Evolutionary conservation across 2,888 invertebrate species (phyloP).

Genomic region (Drosophila peninsularis): DNA sequence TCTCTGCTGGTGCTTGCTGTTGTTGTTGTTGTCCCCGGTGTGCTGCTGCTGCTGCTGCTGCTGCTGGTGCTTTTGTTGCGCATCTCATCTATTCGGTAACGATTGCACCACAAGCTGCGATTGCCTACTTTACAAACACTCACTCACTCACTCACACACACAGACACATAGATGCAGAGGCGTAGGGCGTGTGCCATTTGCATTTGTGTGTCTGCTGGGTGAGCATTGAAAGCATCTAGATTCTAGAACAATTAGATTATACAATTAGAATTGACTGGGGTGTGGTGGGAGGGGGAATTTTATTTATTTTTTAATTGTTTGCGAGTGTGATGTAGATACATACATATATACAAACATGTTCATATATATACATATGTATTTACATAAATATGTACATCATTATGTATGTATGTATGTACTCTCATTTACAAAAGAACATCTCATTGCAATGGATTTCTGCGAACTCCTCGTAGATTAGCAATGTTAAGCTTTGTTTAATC

Average conservation of each 20-base stretch:
- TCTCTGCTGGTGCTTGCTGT: background rate
- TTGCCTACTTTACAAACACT: constrained; percentile 36
- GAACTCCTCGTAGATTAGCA: background rate
- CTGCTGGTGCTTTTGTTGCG: constrained; percentile 36
- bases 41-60: constrained; percentile 16
- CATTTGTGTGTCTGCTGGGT: constrained; percentile 51
- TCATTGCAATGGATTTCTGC: background rate
- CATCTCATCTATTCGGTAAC: constrained; percentile 74
- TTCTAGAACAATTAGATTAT: constrained; percentile 75
- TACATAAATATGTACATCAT: background rate
- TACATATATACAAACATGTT: background rate
- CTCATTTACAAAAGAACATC: background rate
- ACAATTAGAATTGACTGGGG: constrained; percentile 51
- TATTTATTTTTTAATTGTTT: constrained; percentile 1
- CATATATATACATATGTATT: background rate
- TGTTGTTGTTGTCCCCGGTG: background rate
- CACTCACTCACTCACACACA: constrained; percentile 11
- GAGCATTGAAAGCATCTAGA: constrained; percentile 59
- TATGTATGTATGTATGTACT: background rate
- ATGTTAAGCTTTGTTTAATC: background rate
- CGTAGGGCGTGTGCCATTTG: constrained; percentile 38
- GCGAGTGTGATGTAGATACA: background rate
- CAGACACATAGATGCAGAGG: background rate
- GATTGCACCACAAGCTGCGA: constrained; percentile 60
- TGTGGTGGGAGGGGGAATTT: no score